A percentile compares a stretch with the other conserved stretches of the same genome.
These are phyloP conservation scores for Rhinolophus sinicus DNA, from an alignment of 2,113 vertebrate species.

Conservation along the genomic window DNA sequence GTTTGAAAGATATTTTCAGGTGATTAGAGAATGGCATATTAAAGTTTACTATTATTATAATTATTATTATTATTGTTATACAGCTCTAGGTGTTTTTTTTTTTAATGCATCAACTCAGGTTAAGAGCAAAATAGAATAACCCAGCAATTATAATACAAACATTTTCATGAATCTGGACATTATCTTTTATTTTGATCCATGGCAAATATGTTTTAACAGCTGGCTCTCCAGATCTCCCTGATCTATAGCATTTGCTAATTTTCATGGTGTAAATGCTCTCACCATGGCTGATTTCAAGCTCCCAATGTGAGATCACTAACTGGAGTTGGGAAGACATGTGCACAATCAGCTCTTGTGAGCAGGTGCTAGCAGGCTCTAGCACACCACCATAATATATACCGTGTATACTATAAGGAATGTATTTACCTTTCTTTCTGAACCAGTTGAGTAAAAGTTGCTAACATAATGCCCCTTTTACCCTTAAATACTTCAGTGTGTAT, in stretches of 20 bases:
- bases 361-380: background rate
- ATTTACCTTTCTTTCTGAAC: slow-evolving; percentile 41
- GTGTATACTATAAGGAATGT: background rate
- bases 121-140: slow-evolving; percentile 38
- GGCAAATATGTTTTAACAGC: slow-evolving; percentile 22
- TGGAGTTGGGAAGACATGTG: background rate
- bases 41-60: slow-evolving; percentile 10
- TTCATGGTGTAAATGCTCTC: background rate
- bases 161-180: background rate
- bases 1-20: slow-evolving; percentile 53
- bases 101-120: background rate
- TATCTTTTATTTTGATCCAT: slow-evolving; percentile 39
- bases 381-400: background rate
- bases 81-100: background rate
- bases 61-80: background rate
- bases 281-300: slow-evolving; percentile 1
- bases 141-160: background rate
- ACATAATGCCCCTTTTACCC: background rate
- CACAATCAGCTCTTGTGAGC: background rate
- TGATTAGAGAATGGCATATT: background rate
- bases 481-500: slow-evolving; percentile 18
- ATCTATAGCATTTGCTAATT: slow-evolving; percentile 23
- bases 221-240: background rate
- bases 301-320: background rate
- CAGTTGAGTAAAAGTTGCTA: background rate